Base-by-base conservation (phyloP, 2,113 vertebrate genomes). In the Gymnarchus niloticus region DNA sequence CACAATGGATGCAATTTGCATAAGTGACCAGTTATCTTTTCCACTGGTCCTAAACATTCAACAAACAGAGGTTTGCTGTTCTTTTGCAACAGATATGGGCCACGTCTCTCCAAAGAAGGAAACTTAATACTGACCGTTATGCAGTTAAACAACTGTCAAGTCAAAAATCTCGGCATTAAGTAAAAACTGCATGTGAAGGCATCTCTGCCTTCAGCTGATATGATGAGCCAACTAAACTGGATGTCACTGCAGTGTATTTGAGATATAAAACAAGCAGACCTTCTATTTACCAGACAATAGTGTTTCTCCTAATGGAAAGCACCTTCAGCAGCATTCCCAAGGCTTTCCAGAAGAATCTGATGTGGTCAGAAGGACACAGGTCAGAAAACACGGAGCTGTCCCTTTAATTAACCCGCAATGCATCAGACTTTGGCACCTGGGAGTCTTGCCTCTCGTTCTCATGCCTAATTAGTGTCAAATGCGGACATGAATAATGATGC, bases 401-500 rank as follows among this genome's bases (percentile, higher is more conserved):
- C 19, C 19, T 33, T 17, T 44, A 78, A 85, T 85, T 77, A 69
- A 69, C 41, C 65, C 65, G 5, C 3, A 44, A 37, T 41, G 49
- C 25, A 65, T 57, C 59, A 23, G 44, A 69, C 17, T 0, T 48
- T 3, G 48, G 28, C 84, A 77, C 28, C 14, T 56, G 65, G 41
- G 41, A 56, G 54, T 37, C 69, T 41, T 28, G 3, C 4, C 84
- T 78, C 8, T 37, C 65, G 14, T 19, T 41, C 33, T 41, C 33
- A 73, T 56, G 48, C 48, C 19, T 78, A 85, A 85, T 85, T 54
- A 85, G 52, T 21, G 23, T 49, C 85, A 28, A 33, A 56, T 37
- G 80, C 78, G 83, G 48, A 86, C 87, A 54, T 83, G 87, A 88
- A 87, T 48, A 86, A 87, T 80, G 82, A 85, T 84, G 52, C 56